Evolutionary conservation across 2,888 invertebrate species (phyloP).

Genomic region (Microdon myrmicae): DNA sequence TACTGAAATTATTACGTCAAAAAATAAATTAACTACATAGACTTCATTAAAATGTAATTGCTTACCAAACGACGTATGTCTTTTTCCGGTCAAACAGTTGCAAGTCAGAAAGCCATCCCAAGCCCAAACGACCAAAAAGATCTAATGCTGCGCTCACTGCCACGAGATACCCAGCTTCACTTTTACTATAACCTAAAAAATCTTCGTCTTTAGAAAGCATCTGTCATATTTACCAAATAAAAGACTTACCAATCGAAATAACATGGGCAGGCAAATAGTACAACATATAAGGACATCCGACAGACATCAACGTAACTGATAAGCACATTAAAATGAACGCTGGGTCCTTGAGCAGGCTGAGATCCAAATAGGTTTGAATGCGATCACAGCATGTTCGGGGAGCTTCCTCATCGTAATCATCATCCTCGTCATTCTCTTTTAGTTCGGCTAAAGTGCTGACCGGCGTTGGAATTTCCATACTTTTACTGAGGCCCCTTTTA

Average conservation of each 20-base stretch:
- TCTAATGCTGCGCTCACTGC: slow-evolving; percentile 80
- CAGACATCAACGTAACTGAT: slow-evolving; percentile 80
- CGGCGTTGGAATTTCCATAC: slow-evolving; percentile 67
- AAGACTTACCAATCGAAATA: slow-evolving; percentile 70
- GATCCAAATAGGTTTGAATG: slow-evolving; percentile 72
- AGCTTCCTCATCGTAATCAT: slow-evolving; percentile 61
- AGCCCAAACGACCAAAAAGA: slow-evolving; percentile 75
- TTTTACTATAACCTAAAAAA: slow-evolving; percentile 64
- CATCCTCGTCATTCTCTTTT: slow-evolving; percentile 60
- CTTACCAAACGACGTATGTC: slow-evolving; percentile 77
- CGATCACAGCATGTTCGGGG: slow-evolving; percentile 63
- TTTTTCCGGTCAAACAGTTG: slow-evolving; percentile 77
- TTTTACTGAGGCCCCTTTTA: slow-evolving; percentile 66
- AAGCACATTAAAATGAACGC: slow-evolving; percentile 78
- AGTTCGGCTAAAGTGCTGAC: slow-evolving; percentile 63
- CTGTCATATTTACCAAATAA: neutral
- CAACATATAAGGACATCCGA: slow-evolving; percentile 80
- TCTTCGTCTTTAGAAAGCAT: too few relatives aligned
- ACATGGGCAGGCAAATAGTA: slow-evolving; percentile 82
- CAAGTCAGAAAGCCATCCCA: slow-evolving; percentile 79
- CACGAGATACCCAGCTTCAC: slow-evolving; percentile 74
- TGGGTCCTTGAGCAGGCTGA: slow-evolving; percentile 74
- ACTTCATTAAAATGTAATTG: neutral
- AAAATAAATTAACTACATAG: neutral
- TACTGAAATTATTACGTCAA: slow-evolving; percentile 66